Evolutionary conservation across 30 jellyfish, hydroid and myxozoan genomes (phyloP).

Genomic region (Mastigias papua): DNA sequence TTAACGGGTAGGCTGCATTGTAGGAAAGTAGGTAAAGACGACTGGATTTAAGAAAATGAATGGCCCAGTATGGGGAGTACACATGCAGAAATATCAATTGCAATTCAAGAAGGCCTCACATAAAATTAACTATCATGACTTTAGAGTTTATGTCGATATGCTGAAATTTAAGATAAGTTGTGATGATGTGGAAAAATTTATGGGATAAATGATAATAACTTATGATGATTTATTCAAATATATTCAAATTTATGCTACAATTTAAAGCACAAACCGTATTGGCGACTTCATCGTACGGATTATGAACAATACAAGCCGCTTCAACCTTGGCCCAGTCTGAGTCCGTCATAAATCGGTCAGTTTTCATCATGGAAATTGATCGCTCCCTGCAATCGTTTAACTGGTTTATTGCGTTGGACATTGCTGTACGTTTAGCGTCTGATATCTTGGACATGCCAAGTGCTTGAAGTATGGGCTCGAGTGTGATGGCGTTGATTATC

Average conservation of each 20-base stretch:
- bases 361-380: slow-evolving; percentile 84
- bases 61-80: too few species aligned
- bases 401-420: slow-evolving; percentile 90
- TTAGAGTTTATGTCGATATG: too few species aligned
- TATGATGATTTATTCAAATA: slow-evolving; percentile 1
- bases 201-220: background rate
- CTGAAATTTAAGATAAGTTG: too few species aligned
- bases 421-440: slow-evolving; percentile 88
- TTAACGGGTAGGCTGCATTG: too few species aligned
- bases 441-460: slow-evolving; percentile 96
- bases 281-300: slow-evolving; percentile 80
- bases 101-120: too few species aligned
- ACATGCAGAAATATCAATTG: too few species aligned
- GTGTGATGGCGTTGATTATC: slow-evolving; percentile 82
- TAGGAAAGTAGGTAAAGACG: too few species aligned
- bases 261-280: slow-evolving; percentile 72
- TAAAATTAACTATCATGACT: too few species aligned
- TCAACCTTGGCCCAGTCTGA: slow-evolving; percentile 94
- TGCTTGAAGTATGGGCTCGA: slow-evolving; percentile 75
- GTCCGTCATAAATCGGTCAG: slow-evolving; percentile 95
- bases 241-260: background rate
- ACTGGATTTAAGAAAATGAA: too few species aligned
- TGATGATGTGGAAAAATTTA: background rate
- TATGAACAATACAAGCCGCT: slow-evolving; percentile 71
- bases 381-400: slow-evolving; percentile 79